phyloP scores from a whole-genome alignment of 2,888 invertebrate species.

The Dicranocentrus wangi region DNA sequence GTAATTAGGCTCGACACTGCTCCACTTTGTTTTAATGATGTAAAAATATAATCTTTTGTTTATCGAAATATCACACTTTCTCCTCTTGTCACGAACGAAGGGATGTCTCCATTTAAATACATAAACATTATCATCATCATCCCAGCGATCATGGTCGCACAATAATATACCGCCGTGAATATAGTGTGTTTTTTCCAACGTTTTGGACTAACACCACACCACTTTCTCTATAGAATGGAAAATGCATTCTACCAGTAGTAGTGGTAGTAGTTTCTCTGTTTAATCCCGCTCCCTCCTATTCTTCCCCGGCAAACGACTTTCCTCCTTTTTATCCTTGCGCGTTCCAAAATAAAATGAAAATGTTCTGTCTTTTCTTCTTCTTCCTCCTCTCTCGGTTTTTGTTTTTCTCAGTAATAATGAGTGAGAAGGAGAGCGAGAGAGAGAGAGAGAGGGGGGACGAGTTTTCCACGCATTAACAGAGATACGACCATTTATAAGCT shows the following conservation, averaged over 20 bases:
- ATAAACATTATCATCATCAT: too few relatives aligned
- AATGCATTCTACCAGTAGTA: too few relatives aligned
- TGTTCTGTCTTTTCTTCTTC: not conserved
- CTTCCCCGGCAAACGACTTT: conserved; percentile 19
- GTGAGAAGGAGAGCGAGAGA: conserved; percentile 7
- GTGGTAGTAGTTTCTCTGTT: too few relatives aligned
- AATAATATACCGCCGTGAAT: too few relatives aligned
- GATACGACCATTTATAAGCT: too few relatives aligned
- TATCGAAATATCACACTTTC: conserved; percentile 71
- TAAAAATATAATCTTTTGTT: conserved; percentile 71
- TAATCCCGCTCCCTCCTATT: conserved; percentile 2
- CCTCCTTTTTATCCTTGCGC: not conserved
- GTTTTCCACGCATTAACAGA: too few relatives aligned
- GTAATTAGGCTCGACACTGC: conserved; percentile 71
- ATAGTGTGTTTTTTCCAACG: too few relatives aligned
- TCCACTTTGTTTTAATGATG: conserved; percentile 70
- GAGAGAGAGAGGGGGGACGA: not conserved
- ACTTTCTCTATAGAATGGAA: too few relatives aligned
- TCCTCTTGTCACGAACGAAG: conserved; percentile 3
- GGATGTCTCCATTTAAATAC: too few relatives aligned
- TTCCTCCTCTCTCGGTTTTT: not conserved
- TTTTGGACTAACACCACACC: too few relatives aligned
- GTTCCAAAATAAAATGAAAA: conserved; percentile 3
- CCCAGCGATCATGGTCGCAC: too few relatives aligned
- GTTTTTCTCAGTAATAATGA: not conserved